Percentiles rank a stretch among this genome's conserved stretches.
Conservation (phyloP, 2,888 invertebrate genomes). For the Therioaphis trifolii region DNA sequence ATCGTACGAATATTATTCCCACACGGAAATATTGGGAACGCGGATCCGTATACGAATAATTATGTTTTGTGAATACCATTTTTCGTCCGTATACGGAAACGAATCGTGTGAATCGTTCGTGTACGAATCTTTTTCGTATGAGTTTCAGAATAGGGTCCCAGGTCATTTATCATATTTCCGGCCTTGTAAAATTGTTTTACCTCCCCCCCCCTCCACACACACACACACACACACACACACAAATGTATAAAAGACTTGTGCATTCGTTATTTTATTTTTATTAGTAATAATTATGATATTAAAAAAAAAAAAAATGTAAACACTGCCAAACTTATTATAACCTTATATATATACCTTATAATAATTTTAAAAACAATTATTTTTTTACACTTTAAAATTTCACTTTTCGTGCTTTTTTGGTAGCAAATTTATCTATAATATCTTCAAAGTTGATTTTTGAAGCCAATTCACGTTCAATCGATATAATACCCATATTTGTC, state of each 20-base stretch:
- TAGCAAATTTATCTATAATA: neutral
- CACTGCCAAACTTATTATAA: neutral
- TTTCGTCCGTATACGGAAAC: too few species aligned
- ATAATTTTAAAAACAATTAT: neutral
- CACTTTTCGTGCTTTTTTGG: neutral
- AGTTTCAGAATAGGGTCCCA: too few species aligned
- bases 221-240: neutral
- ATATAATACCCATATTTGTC: neutral
- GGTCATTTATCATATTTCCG: too few species aligned
- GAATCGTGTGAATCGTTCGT: too few species aligned
- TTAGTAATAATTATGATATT: neutral
- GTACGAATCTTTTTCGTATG: too few species aligned
- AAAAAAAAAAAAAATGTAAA: constrained; percentile 9
- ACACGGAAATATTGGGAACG: too few species aligned
- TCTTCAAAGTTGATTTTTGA: neutral
- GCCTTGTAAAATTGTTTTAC: neutral
- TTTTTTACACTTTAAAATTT: neutral
- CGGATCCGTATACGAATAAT: too few species aligned
- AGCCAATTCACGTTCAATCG: neutral
- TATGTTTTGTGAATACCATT: too few species aligned
- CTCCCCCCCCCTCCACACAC: neutral
- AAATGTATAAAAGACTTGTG: neutral
- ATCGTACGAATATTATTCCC: too few species aligned
- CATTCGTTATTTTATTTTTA: neutral
- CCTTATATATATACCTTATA: neutral